These are phyloP conservation scores for Malacoctenus gilli DNA, from an alignment of 2,797 vertebrate genomes.

Conservation along the genomic window DNA sequence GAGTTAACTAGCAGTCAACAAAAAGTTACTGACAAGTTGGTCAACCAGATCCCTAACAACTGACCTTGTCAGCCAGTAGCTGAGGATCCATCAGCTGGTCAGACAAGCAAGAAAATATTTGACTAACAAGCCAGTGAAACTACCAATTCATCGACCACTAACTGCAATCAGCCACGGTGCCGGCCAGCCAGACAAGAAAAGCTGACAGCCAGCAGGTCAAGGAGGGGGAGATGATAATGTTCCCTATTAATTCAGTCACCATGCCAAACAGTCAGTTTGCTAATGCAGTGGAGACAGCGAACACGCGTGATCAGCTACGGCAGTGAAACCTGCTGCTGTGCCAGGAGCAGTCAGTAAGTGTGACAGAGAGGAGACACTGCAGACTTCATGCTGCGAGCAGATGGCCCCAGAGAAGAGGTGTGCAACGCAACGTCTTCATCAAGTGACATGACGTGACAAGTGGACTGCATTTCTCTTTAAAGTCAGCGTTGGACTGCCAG, in stretches of 20 bases:
- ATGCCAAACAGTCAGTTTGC: conserved; percentile 48
- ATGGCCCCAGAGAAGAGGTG: conserved; percentile 63
- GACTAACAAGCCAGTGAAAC: conserved; percentile 26
- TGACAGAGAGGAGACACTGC: conserved; percentile 59
- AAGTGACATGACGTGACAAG: conserved; percentile 18
- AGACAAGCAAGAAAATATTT: conserved; percentile 16
- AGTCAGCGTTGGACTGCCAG: not conserved
- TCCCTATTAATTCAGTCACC: conserved; percentile 50
- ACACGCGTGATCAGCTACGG: conserved; percentile 55
- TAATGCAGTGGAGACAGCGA: conserved; percentile 61
- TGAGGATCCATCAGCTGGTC: conserved; percentile 18
- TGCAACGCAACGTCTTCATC: conserved; percentile 35
- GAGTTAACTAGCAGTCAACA: conserved; percentile 10
- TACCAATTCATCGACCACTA: conserved; percentile 1
- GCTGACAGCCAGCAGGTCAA: conserved; percentile 41
- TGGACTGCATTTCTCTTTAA: conserved; percentile 6
- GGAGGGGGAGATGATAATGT: conserved; percentile 56
- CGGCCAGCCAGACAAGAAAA: conserved; percentile 26
- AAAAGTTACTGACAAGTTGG: conserved; percentile 19
- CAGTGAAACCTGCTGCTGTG: conserved; percentile 58
- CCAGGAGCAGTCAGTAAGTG: conserved; percentile 63
- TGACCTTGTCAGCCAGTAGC: conserved; percentile 8
- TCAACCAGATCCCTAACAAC: conserved; percentile 11
- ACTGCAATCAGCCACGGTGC: conserved; percentile 20
- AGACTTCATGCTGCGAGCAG: conserved; percentile 54